phyloP scores from a whole-genome alignment of 2,113 vertebrate species.

The Gymnorhina tibicen region DNA sequence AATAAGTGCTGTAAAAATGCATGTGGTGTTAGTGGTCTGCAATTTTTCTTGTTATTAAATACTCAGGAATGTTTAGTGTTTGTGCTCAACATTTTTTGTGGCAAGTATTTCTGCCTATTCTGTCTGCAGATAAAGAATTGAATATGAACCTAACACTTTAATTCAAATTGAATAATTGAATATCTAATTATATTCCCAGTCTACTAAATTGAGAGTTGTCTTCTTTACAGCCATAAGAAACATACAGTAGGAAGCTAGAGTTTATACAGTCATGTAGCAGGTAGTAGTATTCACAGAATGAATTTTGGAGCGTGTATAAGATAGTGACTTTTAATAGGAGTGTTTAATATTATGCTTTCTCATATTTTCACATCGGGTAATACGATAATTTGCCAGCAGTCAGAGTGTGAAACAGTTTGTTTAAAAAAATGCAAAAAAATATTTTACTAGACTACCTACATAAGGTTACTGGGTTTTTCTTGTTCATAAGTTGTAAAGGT shows the following conservation, averaged over 20 bases:
- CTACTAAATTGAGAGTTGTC: not conserved
- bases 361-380: not conserved
- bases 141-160: not conserved
- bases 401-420: not conserved
- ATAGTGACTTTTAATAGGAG: not conserved
- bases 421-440: not conserved
- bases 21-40: not conserved
- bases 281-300: not conserved
- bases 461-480: not conserved
- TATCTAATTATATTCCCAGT: not conserved
- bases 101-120: not conserved
- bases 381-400: not conserved
- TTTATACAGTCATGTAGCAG: not conserved
- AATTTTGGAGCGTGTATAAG: not conserved
- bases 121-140: not conserved
- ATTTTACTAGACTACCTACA: not conserved
- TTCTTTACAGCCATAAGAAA: not conserved
- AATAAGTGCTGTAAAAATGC: conserved; percentile 11
- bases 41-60: not conserved
- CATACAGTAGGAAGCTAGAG: not conserved
- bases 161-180: not conserved
- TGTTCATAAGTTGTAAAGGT: not conserved
- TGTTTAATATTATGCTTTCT: not conserved
- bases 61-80: not conserved
- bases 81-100: not conserved